Base-by-base conservation (phyloP, 2,797 vertebrate species). In the Rhinogobio ventralis region DNA sequence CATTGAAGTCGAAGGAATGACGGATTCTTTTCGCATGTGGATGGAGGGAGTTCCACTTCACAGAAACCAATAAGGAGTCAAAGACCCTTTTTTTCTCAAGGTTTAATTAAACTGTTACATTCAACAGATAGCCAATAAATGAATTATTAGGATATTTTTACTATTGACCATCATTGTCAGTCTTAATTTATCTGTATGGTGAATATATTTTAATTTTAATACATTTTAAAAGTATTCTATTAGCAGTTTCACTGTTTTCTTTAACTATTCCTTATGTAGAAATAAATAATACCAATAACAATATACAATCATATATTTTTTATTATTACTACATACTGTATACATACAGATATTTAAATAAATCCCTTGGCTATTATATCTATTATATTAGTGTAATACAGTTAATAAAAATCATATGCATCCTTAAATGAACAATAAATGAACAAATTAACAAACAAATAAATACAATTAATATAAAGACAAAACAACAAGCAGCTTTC, bases 1-100 rank as follows among this genome's bases (percentile, higher is more conserved):
- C 94, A 92, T 91, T 93, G 91, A 93, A 89, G 87, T 91, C 89
- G 80, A 89, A 93, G 87, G 88, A 93, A 94, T 83, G 87, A 87
- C 55, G 73, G 79, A 68, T 87, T 80, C 72, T 51, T 83, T 87
- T 73, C 46, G 13, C 83, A 39, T 84, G 72, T 85, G 23, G 82
- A 74, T 87, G 62, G 42, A 46, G 57, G 79, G 68, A 28, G 79
- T 82, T 88, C 74, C 79, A 87, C 73, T 85, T 88, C 79, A 84
- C 87, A 86, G 64, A 87, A 87, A 79, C 78, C 85, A 89, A 87
- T 77, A 82, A 49, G 14, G 4, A 64, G 30, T 57, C 23, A 62
- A 62, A 77, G 25, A 71, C 15, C 33, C 36, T 71, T 46, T 81
- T 81, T 57, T 55, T 74, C 33, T 25, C 23, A 46, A 71, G 45